Evolutionary conservation across 2,888 invertebrate genomes (phyloP).

Genomic region (Oscheius sp.): DNA sequence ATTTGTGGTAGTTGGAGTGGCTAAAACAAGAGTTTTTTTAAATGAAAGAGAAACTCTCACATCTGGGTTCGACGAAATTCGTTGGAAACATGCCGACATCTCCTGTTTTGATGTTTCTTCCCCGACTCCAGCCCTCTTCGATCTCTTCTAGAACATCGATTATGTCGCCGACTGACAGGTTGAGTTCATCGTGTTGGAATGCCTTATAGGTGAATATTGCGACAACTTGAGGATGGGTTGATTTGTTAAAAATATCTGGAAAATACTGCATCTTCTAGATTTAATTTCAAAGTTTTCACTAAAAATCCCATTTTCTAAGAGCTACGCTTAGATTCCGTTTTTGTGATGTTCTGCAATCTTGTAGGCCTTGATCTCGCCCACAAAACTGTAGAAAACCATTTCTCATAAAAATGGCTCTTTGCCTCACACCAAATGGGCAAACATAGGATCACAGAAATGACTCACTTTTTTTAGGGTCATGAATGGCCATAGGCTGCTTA

Average conservation of each 20-base stretch:
- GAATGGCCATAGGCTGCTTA: slow-evolving; percentile 20
- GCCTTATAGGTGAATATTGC: slow-evolving; percentile 79
- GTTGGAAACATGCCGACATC: slow-evolving; percentile 92
- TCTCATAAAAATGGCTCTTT: no score
- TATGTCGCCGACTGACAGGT: slow-evolving; percentile 85
- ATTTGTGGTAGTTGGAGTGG: slow-evolving; percentile 14
- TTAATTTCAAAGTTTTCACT: no score
- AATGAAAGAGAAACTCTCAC: slow-evolving; percentile 1
- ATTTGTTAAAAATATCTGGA: neutral
- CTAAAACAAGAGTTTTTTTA: neutral
- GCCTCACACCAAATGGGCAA: neutral
- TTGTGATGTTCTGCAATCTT: no score
- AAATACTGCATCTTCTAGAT: no score
- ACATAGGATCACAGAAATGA: neutral
- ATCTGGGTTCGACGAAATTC: slow-evolving; percentile 81
- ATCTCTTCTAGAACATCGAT: slow-evolving; percentile 87
- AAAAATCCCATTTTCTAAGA: no score
- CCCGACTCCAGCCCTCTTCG: slow-evolving; percentile 83
- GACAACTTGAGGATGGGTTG: slow-evolving; percentile 28
- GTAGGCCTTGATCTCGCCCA: no score
- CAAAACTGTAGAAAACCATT: no score
- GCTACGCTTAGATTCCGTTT: no score
- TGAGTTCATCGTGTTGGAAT: slow-evolving; percentile 90
- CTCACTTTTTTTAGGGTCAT: slow-evolving; percentile 18
- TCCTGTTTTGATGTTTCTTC: slow-evolving; percentile 72